phyloP scores from a whole-genome alignment of 2,797 vertebrate genomes.

The Sternarchorhynchus goeldii region DNA sequence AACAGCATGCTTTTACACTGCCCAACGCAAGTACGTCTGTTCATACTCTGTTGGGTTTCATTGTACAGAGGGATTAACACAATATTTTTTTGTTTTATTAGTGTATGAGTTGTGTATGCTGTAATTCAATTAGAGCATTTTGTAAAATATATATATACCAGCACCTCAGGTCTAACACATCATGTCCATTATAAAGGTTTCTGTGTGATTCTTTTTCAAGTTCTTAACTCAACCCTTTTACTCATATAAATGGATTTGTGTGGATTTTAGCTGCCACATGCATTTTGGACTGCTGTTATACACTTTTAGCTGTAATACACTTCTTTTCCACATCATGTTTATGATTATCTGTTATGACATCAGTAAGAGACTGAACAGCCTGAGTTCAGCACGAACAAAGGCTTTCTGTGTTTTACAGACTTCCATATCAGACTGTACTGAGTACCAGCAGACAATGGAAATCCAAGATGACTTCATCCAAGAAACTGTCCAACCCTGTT shows the following conservation, averaged over 20 bases:
- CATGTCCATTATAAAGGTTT: no score
- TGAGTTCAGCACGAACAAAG: not conserved
- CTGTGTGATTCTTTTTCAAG: no score
- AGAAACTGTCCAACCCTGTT: conserved; percentile 63
- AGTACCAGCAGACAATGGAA: conserved; percentile 41
- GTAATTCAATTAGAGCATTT: no score
- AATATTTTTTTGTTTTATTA: not conserved
- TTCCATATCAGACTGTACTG: conserved; percentile 39
- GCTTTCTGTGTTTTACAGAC: conserved; percentile 47
- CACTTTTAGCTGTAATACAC: no score
- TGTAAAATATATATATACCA: no score
- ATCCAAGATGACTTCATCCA: conserved; percentile 62
- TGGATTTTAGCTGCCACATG: no score
- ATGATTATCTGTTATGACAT: not conserved
- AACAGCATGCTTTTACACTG: conserved; percentile 61
- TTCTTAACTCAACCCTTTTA: no score
- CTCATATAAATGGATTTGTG: no score
- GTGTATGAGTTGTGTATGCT: no score
- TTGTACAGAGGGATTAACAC: not conserved
- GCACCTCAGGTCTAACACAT: no score
- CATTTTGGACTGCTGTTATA: no score
- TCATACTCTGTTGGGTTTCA: not conserved
- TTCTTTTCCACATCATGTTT: not conserved
- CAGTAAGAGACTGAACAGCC: not conserved
- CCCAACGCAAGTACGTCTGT: conserved; percentile 58